phyloP scores from a whole-genome alignment of 2,113 vertebrate genomes.

The Grallaria varia region DNA sequence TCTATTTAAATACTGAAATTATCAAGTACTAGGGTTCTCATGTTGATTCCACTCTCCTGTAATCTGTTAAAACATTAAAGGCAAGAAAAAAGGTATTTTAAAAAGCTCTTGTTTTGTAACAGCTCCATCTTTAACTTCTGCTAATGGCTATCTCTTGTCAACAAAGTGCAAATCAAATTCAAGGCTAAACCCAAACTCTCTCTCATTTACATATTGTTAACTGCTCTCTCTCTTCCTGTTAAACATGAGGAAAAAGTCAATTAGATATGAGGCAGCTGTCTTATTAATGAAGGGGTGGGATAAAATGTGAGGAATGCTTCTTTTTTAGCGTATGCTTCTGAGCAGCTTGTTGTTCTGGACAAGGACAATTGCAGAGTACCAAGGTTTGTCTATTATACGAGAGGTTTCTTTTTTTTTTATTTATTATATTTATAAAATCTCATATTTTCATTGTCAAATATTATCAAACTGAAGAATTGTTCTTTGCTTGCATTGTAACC shows the following conservation, averaged over 20 bases:
- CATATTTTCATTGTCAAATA: not conserved
- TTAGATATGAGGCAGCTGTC: constrained; percentile 56
- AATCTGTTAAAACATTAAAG: constrained; percentile 27
- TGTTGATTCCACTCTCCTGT: not conserved
- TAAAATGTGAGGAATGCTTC: not conserved
- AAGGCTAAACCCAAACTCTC: constrained; percentile 29
- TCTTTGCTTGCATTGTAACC: constrained; percentile 9
- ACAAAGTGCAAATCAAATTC: constrained; percentile 54
- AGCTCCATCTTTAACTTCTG: constrained; percentile 48
- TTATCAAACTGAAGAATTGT: not conserved
- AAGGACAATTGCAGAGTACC: not conserved
- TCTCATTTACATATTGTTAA: constrained; percentile 57
- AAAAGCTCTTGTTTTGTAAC: constrained; percentile 9
- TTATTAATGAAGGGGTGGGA: constrained; percentile 19
- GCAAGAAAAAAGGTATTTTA: not conserved
- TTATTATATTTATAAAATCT: not conserved
- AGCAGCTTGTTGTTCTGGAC: not conserved
- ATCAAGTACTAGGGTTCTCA: not conserved
- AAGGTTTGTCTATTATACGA: not conserved
- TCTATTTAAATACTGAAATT: constrained; percentile 36
- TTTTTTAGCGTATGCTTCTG: not conserved
- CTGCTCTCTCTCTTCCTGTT: constrained; percentile 59
- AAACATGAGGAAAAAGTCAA: constrained; percentile 47
- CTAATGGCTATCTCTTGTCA: constrained; percentile 49
- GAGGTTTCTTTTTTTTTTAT: not conserved